phyloP scores from a whole-genome alignment of 2,113 vertebrate species.

The Plotosus lineatus region DNA sequence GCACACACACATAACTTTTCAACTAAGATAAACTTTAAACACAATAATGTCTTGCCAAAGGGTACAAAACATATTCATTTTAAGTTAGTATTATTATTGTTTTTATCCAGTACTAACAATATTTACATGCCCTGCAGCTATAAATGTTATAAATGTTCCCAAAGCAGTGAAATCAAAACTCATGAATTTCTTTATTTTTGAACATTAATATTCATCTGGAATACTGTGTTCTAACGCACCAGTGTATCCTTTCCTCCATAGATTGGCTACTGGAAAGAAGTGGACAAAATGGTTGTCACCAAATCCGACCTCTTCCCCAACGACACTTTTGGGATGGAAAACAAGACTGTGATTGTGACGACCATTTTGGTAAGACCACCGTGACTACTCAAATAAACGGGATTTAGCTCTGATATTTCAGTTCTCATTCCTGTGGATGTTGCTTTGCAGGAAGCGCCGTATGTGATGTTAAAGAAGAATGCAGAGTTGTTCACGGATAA shows the following conservation, averaged over 20 bases:
- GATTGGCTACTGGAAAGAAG: constrained; percentile 97
- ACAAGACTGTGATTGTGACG: constrained; percentile 95
- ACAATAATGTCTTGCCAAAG: neutral
- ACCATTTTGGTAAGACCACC: constrained; percentile 87
- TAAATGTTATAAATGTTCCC: neutral
- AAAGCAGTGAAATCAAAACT: neutral
- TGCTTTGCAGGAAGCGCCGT: constrained; percentile 80
- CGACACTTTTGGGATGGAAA: constrained; percentile 91
- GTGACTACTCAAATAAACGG: neutral
- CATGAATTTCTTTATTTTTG: neutral
- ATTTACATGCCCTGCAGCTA: neutral
- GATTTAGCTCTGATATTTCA: neutral
- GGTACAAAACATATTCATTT: neutral
- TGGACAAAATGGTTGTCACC: constrained; percentile 96
- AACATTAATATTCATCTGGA: neutral
- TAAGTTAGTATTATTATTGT: neutral
- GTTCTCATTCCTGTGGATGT: neutral
- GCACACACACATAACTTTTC: too few relatives aligned
- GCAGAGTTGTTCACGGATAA: constrained; percentile 86
- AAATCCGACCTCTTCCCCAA: constrained; percentile 89
- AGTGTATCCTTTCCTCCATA: constrained; percentile 57
- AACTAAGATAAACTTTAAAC: neutral
- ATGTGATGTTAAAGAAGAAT: constrained; percentile 92
- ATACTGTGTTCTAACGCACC: neutral
- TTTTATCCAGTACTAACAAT: neutral